Conservation (phyloP, 2,113 vertebrate genomes). For the Nesogale talazaci region DNA sequence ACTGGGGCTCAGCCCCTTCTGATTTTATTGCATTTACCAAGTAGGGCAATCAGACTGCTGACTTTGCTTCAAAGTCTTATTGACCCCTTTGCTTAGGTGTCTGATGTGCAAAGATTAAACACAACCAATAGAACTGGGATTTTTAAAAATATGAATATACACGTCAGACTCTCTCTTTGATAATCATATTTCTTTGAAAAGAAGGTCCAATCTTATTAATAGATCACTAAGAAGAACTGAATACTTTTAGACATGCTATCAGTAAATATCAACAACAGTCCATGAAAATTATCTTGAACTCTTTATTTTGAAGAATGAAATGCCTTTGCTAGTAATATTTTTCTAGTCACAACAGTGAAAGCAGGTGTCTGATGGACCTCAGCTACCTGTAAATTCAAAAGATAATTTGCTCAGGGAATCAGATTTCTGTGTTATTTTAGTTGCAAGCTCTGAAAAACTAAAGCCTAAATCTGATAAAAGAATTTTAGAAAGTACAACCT, state of each 20-base stretch:
- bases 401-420: background rate
- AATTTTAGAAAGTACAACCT: slow-evolving; percentile 26
- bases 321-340: slow-evolving; percentile 9
- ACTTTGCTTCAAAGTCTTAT: background rate
- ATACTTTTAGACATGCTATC: background rate
- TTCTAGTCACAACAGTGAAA: background rate
- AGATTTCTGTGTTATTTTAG: slow-evolving; percentile 25
- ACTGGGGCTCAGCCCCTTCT: no score
- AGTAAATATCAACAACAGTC: background rate
- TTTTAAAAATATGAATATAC: background rate
- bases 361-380: background rate
- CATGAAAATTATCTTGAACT: background rate
- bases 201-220: background rate
- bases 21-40: background rate
- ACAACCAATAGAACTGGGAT: background rate
- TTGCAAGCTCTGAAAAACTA: background rate
- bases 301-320: slow-evolving; percentile 41
- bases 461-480: background rate
- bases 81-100: background rate
- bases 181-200: slow-evolving; percentile 30
- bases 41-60: background rate
- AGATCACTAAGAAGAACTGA: slow-evolving; percentile 25
- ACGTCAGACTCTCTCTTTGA: background rate
- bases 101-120: background rate
- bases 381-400: background rate